Evolutionary conservation across 2,797 vertebrate genomes (phyloP).

Genomic region (Rhinatrema bivittatum): DNA sequence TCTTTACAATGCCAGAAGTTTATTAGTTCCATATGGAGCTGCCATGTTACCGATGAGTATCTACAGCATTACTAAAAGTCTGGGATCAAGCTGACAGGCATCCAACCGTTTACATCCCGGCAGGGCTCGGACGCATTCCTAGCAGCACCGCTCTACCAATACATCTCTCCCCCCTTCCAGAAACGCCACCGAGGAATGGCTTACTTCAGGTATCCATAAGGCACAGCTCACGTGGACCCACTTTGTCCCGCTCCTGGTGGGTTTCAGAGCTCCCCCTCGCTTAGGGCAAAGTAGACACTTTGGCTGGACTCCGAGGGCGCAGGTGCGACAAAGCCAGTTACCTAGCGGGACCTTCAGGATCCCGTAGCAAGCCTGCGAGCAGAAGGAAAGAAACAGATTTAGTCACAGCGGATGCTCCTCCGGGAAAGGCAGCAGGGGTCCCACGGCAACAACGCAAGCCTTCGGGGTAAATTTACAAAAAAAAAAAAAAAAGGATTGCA

Average conservation of each 20-base stretch:
- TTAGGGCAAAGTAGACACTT: constrained; percentile 94
- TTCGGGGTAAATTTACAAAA: too few species aligned
- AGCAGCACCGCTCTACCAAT: too few species aligned
- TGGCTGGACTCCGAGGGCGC: constrained; percentile 87
- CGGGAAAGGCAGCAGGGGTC: background rate
- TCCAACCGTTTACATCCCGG: too few species aligned
- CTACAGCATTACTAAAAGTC: background rate
- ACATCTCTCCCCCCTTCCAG: too few species aligned
- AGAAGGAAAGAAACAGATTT: fast-evolving
- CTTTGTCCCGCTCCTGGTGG: constrained; percentile 91
- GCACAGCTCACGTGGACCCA: constrained; percentile 98
- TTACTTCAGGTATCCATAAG: constrained; percentile 97
- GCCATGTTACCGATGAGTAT: background rate
- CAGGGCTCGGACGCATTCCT: too few species aligned
- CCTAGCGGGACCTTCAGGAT: constrained; percentile 92
- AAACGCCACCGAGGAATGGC: constrained; percentile 2
- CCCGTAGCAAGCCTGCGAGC: constrained; percentile 81
- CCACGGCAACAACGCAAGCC: too few species aligned
- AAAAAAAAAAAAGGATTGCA: too few species aligned
- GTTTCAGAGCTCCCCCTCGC: constrained; percentile 89
- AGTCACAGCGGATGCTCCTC: background rate
- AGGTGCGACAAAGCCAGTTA: constrained; percentile 92
- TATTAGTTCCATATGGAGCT: too few species aligned
- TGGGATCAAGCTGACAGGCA: too few species aligned
- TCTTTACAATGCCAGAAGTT: too few species aligned